Base-by-base conservation (phyloP, 2,888 invertebrate species). In the Hemithea aestivaria region DNA sequence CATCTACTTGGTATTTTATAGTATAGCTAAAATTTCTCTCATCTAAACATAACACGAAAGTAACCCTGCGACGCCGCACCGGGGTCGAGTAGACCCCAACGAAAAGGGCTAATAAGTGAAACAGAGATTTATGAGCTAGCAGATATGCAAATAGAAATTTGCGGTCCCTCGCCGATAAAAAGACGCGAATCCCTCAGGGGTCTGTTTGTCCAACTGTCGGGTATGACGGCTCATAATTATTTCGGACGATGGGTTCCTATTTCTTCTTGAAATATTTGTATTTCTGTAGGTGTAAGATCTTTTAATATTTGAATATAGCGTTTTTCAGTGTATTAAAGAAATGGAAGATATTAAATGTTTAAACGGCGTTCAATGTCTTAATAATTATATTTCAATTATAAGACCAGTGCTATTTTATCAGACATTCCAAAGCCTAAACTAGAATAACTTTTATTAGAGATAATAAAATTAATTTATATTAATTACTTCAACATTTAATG, bases 91-190 rank as follows among this genome's bases (percentile, higher is more conserved):
- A 60, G 68, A 62, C 71, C 71, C 70, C 58, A 59, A 61, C 67
- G 55, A 64, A 70, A 68, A 63, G 72, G 67, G 73, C 84, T 82
- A 87, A 87, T 85, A 85, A 85, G 83, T 84, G 83, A 83, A 85
- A 81, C 84, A 72, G 79, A 84, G 87, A 87, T 87, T 87, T 87
- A 87, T 84, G 82, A 81, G 73, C 68, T 70, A 71, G 69, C 75
- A 84, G 85, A 87, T 87, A 87, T 87, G 85, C 85, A 87, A 87
- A 87, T 87, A 85, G 79, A 84, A 84, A 79, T 82, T 79, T 81
- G 79, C 80, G 80, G 80, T 80, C 83, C 83, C 84, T 70, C 66
- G 71, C 70, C 74, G 82, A 81, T 82, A 84, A 85, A 87, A 85
- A 85, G 85, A 83, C 83, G 75, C 64, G 63, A 57, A 61, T 59